Evolutionary conservation across 1,140 invertebrate genomes (phyloP), one percentile per base, ranked within the genome.

Genomic region (Bombus superbus): DNA sequence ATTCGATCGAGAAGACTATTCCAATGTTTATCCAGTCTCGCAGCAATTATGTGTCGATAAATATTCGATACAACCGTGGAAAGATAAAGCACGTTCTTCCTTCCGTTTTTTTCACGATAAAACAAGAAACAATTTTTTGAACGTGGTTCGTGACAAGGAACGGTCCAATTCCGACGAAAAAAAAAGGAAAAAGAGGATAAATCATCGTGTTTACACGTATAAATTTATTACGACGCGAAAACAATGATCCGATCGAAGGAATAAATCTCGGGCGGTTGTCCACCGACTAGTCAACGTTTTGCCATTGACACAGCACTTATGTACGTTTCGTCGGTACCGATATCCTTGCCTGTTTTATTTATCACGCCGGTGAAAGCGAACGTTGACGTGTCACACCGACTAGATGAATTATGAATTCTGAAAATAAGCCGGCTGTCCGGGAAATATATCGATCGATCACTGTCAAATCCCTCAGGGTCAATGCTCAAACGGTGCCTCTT

Each of bases 321-420:
- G 74, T 35, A 72, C 47, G 75, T 47, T 47, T 25, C 76, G 53
- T 38, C n/a, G 53, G 38, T 32, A 77, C 66, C 83, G 83, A 64
- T 85, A 80, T 80, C 83, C 68, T 85, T 80, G 83, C 83, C 68
- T n/a, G 78, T 68, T 86, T 79, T 84, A 79, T 86, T 86, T 83
- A 84, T 84, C 86, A 69, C 53, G 73, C 38, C 44, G 28, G 86
- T 47, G 86, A 90, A 90, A 90, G 80, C 85, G 88, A 82, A 44
- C 59, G 88, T 78, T 75, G 74, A 89, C 76, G 71, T 69, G 79
- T 69, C 82, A 53, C 38, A 42, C 15, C 77, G 79, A 25, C 62
- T 78, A 72, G 81, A 66, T 87, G 89, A 90, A 90, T 90, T 90
- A 90, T 90, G 86, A 87, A 90, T 89, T 83, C 75, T 82, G 86